Percentiles rank a stretch among this genome's conserved stretches.
Evolutionary conservation across 2,888 invertebrate species (phyloP).

Genomic region (Dromius quadrimaculatus): DNA sequence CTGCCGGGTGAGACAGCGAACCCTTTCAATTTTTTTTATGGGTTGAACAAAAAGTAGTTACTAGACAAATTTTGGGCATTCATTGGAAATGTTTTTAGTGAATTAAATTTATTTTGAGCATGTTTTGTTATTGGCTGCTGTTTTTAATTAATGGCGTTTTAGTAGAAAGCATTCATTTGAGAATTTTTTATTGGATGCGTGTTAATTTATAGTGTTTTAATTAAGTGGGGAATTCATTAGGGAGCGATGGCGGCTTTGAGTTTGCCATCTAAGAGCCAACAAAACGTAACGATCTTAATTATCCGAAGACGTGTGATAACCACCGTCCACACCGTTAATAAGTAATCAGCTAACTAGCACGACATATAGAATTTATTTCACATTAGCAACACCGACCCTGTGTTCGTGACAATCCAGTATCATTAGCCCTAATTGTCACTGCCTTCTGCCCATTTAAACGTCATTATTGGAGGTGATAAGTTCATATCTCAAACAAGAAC

Average conservation of each 20-base stretch:
- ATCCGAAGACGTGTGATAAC: constrained; percentile 17
- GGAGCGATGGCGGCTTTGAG: not conserved
- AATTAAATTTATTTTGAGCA: not conserved
- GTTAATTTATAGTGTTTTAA: constrained; percentile 20
- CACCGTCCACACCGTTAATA: constrained; percentile 25
- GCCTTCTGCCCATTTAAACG: constrained; percentile 37
- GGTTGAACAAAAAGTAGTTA: not conserved
- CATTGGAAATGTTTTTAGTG: not conserved
- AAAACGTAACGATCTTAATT: constrained; percentile 40
- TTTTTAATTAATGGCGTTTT: constrained; percentile 7
- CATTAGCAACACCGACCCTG: constrained; percentile 39
- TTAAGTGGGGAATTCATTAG: constrained; percentile 10
- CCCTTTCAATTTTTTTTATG: constrained; percentile 28
- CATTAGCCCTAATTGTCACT: constrained; percentile 46
- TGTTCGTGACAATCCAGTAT: constrained; percentile 39
- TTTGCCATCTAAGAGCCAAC: constrained; percentile 1
- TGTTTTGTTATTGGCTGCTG: not conserved
- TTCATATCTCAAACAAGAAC: constrained; percentile 28
- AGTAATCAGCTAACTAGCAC: constrained; percentile 36
- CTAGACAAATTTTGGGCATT: not conserved
- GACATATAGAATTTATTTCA: constrained; percentile 42
- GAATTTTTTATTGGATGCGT: constrained; percentile 24
- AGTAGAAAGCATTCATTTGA: not conserved
- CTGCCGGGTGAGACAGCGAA: not conserved
- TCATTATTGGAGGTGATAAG: constrained; percentile 44